Evolutionary conservation across 2,888 invertebrate genomes (phyloP), one percentile per base, ranked within the genome.

Genomic region (Euspilapteryx auroguttella): DNA sequence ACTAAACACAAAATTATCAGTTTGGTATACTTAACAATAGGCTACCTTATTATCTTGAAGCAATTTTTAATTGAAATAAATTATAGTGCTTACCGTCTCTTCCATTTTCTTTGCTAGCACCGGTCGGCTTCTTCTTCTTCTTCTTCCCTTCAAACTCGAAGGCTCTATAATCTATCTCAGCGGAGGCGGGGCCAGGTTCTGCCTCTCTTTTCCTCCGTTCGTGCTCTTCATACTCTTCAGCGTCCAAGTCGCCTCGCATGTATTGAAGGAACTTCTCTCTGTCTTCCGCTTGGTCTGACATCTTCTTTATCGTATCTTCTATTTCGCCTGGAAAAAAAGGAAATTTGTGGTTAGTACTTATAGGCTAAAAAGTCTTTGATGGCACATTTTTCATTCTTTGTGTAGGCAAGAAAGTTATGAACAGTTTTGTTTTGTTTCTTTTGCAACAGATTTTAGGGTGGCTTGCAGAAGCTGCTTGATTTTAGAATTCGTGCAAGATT

Each of bases 101-200:
- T 46, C 77, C 52, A 40, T 47, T 21, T 42, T 76, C 62, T 44
- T 45, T 41, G 41, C 64, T 69, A 26, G 46, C 40, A 4, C 51
- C 39, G 1, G 37, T 27, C 10, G 62, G 54, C 41, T 69, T 75
- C 58, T 69, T 77, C 51, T 52, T 48, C 36, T 63, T 66, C 49
- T 62, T 73, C 38, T 69, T 68, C 2, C 78, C 75, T 22, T 80
- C 79, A 42, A 85, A 85, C 36, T 81, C 79, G 37, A 80, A 69
- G 3, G 80, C 57, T 39, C 82, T 81, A 41, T 79, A 77, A 36
- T 80, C 78, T 10, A 84, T 64, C 24, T 78, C 66, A 28, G 17
- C 10, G 10, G 27, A 21, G 3, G 20, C 40, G 41, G 34, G 32
- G 11, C 50, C 64, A 1, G 69, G 55, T 12, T 61, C 59, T 1